These are phyloP conservation scores for Argyresthia goedartella DNA, from an alignment of 2,888 invertebrate species.

Conservation along the genomic window DNA sequence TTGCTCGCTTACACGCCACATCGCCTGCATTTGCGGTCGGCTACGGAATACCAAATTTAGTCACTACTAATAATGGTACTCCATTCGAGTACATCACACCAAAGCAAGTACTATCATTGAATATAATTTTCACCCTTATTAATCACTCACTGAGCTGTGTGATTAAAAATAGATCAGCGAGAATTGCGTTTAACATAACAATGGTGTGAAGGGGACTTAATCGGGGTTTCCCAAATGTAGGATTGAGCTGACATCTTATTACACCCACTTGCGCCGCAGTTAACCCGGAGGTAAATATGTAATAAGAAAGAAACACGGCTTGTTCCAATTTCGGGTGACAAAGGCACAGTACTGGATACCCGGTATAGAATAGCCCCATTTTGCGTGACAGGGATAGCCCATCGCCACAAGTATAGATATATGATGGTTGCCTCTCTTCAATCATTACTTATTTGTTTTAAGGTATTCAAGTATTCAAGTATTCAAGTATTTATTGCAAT, in stretches of 20 bases:
- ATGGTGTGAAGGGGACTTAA: constrained; percentile 19
- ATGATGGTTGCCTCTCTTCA: background rate
- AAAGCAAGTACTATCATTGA: no score
- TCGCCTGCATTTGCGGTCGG: no score
- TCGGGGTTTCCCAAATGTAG: background rate
- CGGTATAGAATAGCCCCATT: background rate
- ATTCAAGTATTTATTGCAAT: no score
- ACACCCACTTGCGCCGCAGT: background rate
- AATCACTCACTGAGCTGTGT: constrained; percentile 43
- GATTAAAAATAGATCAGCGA: constrained; percentile 57
- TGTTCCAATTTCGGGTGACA: background rate
- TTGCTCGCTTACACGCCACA: no score
- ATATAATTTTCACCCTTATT: constrained; percentile 43
- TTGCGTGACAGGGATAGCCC: background rate
- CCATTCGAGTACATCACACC: no score
- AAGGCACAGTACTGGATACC: background rate
- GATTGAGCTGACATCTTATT: background rate
- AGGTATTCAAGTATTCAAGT: no score
- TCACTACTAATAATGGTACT: no score
- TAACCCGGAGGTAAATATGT: no score
- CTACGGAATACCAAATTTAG: no score
- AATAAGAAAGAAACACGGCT: no score
- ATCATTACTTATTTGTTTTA: no score
- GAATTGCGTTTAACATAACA: constrained; percentile 39
- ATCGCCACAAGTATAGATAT: background rate